Evolutionary conservation across 2,113 vertebrate species (phyloP).

Genomic region (Microtus richardsoni): DNA sequence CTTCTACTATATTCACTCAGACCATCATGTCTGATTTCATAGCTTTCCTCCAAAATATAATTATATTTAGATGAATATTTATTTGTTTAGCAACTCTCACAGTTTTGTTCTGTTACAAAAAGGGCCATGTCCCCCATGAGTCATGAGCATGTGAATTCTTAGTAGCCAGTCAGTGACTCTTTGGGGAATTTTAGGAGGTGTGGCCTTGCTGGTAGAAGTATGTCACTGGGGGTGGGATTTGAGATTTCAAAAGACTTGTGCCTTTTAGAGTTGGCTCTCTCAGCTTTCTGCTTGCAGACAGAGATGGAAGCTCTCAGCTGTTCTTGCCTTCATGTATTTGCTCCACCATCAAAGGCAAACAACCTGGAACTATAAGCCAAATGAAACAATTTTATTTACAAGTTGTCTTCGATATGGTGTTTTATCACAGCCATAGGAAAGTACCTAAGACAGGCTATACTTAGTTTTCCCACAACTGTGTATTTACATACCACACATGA

Average conservation of each 20-base stretch:
- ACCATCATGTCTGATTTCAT: neutral
- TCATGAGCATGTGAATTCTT: neutral
- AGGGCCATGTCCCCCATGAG: neutral
- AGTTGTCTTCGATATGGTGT: neutral
- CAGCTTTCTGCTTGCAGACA: neutral
- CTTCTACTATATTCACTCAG: neutral
- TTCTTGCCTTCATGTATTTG: neutral
- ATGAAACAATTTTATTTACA: neutral
- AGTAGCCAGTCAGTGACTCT: neutral
- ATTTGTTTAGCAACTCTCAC: neutral
- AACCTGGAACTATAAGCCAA: neutral
- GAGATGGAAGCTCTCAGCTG: neutral
- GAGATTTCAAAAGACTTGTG: neutral
- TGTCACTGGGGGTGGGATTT: neutral
- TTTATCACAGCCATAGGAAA: neutral
- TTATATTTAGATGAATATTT: neutral
- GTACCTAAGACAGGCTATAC: neutral
- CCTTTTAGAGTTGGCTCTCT: neutral
- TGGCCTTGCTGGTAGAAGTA: neutral
- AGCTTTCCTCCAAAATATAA: neutral
- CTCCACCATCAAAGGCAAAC: neutral
- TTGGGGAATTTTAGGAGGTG: neutral
- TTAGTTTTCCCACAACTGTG: too few relatives aligned
- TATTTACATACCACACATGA: neutral
- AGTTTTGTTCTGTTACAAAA: neutral